Conservation (phyloP, 2,888 invertebrate species). For the Clepsis dumicolana region DNA sequence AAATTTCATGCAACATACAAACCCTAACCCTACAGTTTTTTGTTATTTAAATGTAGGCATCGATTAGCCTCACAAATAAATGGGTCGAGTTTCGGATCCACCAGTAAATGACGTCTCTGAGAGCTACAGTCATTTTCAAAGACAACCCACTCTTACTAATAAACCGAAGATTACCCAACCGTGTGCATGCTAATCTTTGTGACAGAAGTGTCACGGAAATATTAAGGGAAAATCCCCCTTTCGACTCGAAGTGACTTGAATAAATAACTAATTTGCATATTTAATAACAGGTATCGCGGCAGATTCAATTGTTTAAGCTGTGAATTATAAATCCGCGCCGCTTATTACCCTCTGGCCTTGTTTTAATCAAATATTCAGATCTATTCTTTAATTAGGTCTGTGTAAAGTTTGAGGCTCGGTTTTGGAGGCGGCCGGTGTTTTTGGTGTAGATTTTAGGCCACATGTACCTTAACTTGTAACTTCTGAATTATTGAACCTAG, state of each 20-base stretch:
- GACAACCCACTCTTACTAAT: conserved; percentile 39
- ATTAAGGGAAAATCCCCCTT: conserved; percentile 44
- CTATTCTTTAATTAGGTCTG: conserved; percentile 44
- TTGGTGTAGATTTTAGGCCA: background rate
- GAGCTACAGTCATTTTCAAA: background rate
- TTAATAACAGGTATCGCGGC: conserved; percentile 49
- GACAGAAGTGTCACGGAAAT: conserved; percentile 45
- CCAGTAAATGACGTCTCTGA: background rate
- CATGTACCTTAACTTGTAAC: too few species aligned
- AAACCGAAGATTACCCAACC: conserved; percentile 41
- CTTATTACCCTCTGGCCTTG: conserved; percentile 46
- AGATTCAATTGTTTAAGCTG: conserved; percentile 48
- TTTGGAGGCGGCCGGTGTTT: background rate
- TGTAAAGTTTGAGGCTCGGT: conserved; percentile 26
- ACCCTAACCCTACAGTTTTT: too few species aligned
- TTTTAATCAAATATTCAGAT: conserved; percentile 47
- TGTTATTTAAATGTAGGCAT: too few species aligned
- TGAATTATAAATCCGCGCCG: conserved; percentile 47
- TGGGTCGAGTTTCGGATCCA: too few species aligned
- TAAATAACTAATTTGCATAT: conserved; percentile 51
- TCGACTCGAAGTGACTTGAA: conserved; percentile 44
- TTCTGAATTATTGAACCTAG: too few species aligned
- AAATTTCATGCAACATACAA: too few species aligned
- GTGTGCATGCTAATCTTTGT: conserved; percentile 43
- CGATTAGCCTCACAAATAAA: too few species aligned